phyloP scores from a whole-genome alignment of 2,113 vertebrate species.

The Callorhinus ursinus region DNA sequence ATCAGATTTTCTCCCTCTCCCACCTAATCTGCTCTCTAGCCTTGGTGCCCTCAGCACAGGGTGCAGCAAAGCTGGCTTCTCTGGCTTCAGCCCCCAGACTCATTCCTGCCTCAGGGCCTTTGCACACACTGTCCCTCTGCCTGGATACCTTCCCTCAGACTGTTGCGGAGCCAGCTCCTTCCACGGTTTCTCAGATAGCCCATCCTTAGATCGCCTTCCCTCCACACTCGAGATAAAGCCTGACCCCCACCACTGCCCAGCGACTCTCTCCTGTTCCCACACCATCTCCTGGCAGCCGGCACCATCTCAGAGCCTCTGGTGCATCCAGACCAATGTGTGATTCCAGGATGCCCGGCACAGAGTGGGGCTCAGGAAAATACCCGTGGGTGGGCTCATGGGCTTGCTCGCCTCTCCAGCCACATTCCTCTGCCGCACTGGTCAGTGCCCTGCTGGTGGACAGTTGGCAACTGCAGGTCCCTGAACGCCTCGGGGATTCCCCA shows the following conservation, averaged over 20 bases:
- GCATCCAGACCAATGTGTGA: not conserved
- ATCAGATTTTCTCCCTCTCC: not conserved
- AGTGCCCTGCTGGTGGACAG: not conserved
- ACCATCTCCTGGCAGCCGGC: rapidly evolving
- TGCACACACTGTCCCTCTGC: not conserved
- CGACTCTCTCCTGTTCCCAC: not conserved
- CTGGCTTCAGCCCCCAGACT: not conserved
- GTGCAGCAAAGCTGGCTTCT: rapidly evolving
- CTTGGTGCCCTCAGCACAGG: rapidly evolving
- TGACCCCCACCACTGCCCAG: not conserved
- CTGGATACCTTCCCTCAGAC: not conserved
- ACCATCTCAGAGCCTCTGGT: not conserved
- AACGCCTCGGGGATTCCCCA: not conserved
- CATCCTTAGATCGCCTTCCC: not conserved
- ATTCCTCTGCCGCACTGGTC: rapidly evolving
- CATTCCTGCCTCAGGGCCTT: not conserved
- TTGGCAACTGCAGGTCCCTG: rapidly evolving
- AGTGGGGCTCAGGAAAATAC: not conserved
- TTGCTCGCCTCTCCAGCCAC: not conserved
- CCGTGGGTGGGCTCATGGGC: not conserved
- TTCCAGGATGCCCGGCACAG: rapidly evolving
- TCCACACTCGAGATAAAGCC: not conserved
- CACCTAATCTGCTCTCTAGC: not conserved
- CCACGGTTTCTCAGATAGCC: not conserved
- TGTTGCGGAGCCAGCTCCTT: rapidly evolving